Evolutionary conservation across 2,888 invertebrate species (phyloP), one percentile per base, ranked within the genome.

Genomic region (Tenthredo mesomela): DNA sequence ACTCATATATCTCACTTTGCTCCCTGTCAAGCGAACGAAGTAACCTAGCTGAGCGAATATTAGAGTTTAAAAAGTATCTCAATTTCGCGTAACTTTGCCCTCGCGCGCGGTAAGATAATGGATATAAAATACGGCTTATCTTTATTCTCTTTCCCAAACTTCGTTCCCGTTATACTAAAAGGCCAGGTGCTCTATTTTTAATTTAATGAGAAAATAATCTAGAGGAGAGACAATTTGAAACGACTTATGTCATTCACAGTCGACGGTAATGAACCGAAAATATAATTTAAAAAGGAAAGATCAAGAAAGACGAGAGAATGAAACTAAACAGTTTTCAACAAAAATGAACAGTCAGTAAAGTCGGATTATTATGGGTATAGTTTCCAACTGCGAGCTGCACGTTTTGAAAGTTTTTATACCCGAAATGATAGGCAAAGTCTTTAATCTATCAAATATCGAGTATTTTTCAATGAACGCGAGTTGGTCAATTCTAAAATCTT

Each of bases 11-110:
- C 58, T 78, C 58, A 25, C 78, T 54, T 37, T n/a, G 61, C 40
- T 37, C 37, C 21, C 78, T 58, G 78, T 78, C 58, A 25, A 78
- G 21, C 54, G 61, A 61, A 10, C 12, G 15, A 12, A 78, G 58
- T 58, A 61, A 61, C 37, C 80, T 29, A 40, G 77, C 1, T 37
- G 80, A 61, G 40, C 54, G 21, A 40, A 58, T 58, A 58, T 80
- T 33, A 61, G 21, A 61, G 80, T 80, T 37, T 80, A 61, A 80
- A 80, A 80, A 80, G n/a, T 40, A 18, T 80, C 40, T 80, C 78
- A 6, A 21, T 80, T 80, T 21, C 58, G 47, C 58, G n/a, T 61
- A 58, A 61, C 54, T 61, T 21, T 40, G 21, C 29, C 47, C 50
- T n/a, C 29, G n/a, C 29, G 29, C 29, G 10, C 54, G 2, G n/a